Percentiles rank a stretch among this genome's conserved stretches.
Evolutionary conservation across 2,797 vertebrate species (phyloP).

Genomic region (Tauraco hartlaubi): DNA sequence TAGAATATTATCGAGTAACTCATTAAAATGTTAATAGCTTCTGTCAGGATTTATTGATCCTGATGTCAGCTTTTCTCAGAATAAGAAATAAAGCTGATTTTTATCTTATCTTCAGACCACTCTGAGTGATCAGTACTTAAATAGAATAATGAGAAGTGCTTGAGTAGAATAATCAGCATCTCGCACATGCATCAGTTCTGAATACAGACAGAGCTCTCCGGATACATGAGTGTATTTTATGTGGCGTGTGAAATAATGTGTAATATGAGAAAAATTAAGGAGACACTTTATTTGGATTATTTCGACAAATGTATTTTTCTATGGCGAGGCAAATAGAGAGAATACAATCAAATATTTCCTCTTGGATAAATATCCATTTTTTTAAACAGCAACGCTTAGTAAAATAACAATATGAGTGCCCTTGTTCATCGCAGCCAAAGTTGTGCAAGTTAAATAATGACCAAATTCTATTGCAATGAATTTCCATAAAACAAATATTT

Average conservation of each 20-base stretch:
- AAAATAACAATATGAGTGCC: background rate
- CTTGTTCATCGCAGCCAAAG: background rate
- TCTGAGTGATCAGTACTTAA: constrained; percentile 55
- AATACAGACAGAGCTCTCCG: background rate
- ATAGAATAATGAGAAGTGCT: constrained; percentile 64
- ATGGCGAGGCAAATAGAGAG: background rate
- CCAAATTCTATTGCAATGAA: background rate
- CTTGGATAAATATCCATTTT: background rate
- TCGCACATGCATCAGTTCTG: background rate
- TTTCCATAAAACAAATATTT: background rate
- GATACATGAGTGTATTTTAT: background rate
- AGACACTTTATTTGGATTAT: background rate
- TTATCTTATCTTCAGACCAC: constrained; percentile 47
- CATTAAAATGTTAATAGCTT: constrained; percentile 84
- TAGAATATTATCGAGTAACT: constrained; percentile 78
- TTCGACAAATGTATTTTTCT: background rate
- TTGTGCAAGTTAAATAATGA: background rate
- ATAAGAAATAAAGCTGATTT: constrained; percentile 78
- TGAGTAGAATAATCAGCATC: constrained; percentile 42
- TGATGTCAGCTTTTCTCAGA: constrained; percentile 76
- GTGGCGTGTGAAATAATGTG: background rate
- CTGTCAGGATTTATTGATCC: constrained; percentile 83
- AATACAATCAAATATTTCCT: background rate
- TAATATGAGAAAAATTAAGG: background rate
- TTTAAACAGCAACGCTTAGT: background rate